Percentiles rank a stretch among this genome's conserved stretches.
phyloP scores from a whole-genome alignment of 2,888 invertebrate genomes.

The Tetanocera ferruginea region DNA sequence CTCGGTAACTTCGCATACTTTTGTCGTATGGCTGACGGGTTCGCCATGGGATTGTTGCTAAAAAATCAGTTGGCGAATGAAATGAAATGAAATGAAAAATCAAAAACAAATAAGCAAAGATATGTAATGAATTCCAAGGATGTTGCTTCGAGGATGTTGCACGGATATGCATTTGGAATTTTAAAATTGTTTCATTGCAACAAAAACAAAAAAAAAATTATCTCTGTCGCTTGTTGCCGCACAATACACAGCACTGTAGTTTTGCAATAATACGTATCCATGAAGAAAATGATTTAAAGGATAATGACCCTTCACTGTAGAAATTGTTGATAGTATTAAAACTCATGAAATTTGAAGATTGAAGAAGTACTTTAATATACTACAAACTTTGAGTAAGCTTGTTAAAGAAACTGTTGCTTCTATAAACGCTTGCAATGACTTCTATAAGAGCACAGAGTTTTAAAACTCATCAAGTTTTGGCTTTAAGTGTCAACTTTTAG shows the following conservation, averaged over 20 bases:
- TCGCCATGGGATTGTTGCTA: conserved; percentile 21
- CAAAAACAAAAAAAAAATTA: neutral
- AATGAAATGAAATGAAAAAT: conserved; percentile 47
- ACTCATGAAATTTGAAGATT: neutral
- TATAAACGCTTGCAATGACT: too few relatives aligned
- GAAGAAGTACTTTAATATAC: too few relatives aligned
- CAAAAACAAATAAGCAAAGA: conserved; percentile 45
- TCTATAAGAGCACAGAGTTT: too few relatives aligned
- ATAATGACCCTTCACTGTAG: too few relatives aligned
- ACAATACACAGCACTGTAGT: neutral
- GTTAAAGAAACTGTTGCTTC: too few relatives aligned
- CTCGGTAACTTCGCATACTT: neutral
- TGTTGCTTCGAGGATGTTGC: conserved; percentile 10
- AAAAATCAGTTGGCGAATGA: conserved; percentile 33
- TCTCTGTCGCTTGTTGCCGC: neutral
- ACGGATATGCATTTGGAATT: conserved; percentile 35
- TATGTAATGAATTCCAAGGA: conserved; percentile 36
- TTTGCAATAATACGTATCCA: neutral
- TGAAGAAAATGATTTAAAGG: neutral
- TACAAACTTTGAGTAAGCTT: too few relatives aligned
- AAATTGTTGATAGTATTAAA: neutral
- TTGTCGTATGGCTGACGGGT: neutral
- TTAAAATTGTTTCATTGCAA: conserved; percentile 12
- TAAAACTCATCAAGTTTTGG: too few relatives aligned
- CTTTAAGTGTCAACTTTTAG: too few relatives aligned